A percentile compares a stretch with the other conserved stretches of the same genome.
Conservation (phyloP, 2,888 invertebrate genomes). For the Schizaphis graminum region DNA sequence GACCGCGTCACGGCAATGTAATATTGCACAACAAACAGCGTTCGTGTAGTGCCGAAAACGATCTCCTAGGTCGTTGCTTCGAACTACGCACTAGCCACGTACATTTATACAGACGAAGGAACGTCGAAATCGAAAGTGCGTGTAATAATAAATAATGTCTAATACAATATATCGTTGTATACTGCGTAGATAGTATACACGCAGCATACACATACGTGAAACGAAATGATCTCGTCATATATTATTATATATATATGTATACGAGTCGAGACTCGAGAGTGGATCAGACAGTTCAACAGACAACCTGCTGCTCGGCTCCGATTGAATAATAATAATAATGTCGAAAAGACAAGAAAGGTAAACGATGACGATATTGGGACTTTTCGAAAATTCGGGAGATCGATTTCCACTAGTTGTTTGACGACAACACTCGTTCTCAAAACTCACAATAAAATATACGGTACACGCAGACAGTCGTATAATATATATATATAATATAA, state of each 20-base stretch:
- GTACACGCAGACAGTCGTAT: neutral
- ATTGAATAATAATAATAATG: neutral
- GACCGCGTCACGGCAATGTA: neutral
- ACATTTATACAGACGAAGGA: neutral
- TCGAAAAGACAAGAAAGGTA: neutral
- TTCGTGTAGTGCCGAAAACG: neutral
- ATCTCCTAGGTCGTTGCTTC: constrained; percentile 13
- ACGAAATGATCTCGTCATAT: neutral
- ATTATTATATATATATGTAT: too few species aligned
- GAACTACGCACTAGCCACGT: neutral
- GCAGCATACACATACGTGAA: neutral
- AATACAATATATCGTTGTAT: neutral
- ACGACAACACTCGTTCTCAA: neutral
- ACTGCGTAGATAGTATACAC: neutral
- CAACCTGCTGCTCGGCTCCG: neutral
- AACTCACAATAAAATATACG: neutral
- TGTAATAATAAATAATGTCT: neutral
- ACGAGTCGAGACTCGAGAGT: neutral
- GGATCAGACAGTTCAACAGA: neutral
- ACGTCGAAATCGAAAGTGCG: constrained; percentile 3
- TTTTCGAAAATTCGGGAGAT: neutral
- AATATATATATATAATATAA: neutral
- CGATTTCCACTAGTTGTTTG: neutral
- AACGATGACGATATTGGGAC: neutral
- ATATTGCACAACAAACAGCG: neutral